These are phyloP conservation scores for Norana najaformis DNA, from an alignment of 2,888 invertebrate genomes.

Conservation along the genomic window DNA sequence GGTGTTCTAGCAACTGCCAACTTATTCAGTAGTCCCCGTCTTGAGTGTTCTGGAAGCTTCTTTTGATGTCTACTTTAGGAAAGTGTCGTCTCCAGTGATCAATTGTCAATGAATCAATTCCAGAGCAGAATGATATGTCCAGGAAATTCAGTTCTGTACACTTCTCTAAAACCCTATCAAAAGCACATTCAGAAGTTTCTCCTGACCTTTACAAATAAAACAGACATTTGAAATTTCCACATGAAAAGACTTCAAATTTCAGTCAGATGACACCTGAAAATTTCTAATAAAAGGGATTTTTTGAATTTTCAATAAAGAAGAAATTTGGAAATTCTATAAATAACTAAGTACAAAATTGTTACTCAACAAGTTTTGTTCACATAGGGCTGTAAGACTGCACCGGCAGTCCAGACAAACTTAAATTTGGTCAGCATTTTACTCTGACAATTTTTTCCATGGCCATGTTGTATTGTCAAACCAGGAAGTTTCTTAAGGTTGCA, in stretches of 20 bases:
- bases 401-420: not conserved
- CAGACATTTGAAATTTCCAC: not conserved
- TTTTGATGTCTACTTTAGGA: conserved; percentile 72
- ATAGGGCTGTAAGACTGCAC: not conserved
- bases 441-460: not conserved
- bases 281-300: not conserved
- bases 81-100: conserved; percentile 70
- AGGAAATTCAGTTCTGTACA: conserved; percentile 75
- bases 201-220: not conserved
- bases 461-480: not conserved
- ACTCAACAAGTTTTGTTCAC: not conserved
- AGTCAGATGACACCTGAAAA: not conserved
- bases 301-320: too few relatives aligned
- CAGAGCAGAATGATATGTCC: conserved; percentile 86
- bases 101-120: conserved; percentile 72
- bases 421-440: not conserved
- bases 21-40: conserved; percentile 22
- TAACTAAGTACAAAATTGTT: not conserved
- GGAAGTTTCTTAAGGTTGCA: not conserved
- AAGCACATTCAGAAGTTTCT: conserved; percentile 39
- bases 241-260: not conserved
- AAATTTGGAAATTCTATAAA: too few relatives aligned
- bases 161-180: conserved; percentile 70
- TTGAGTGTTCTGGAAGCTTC: conserved; percentile 52
- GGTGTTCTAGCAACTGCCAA: not conserved